Evolutionary conservation across 2,113 vertebrate genomes (phyloP).

Genomic region (Lipotes vexillifer): DNA sequence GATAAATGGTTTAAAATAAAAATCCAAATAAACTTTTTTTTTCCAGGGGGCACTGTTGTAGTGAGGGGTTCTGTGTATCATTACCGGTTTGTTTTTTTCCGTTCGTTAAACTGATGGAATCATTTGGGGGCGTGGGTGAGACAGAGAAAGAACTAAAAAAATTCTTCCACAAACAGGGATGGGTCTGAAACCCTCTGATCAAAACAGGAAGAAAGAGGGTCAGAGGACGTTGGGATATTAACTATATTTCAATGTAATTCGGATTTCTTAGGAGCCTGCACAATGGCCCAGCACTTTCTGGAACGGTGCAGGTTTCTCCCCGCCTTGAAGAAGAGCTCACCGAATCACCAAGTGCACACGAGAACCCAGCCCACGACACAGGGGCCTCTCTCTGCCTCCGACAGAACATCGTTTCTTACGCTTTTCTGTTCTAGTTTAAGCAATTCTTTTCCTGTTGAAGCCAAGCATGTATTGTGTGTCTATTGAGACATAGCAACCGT

Average conservation of each 20-base stretch:
- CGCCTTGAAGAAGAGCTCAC: no score
- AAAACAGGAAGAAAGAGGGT: neutral
- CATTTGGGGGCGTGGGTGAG: neutral
- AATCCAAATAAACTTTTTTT: neutral
- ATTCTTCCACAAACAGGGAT: neutral
- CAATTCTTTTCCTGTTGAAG: neutral
- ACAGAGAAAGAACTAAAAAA: neutral
- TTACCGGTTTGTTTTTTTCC: neutral
- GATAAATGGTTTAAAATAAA: neutral
- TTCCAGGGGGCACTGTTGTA: neutral
- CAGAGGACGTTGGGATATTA: neutral
- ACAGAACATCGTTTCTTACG: neutral
- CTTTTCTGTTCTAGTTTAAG: neutral
- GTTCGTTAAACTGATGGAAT: neutral
- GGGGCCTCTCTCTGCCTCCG: neutral
- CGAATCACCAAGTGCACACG: rapidly evolving
- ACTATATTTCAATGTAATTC: rapidly evolving
- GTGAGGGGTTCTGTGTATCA: neutral
- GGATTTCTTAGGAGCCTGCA: neutral
- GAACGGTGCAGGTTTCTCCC: neutral
- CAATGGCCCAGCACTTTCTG: rapidly evolving
- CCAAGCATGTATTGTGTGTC: neutral
- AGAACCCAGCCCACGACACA: rapidly evolving
- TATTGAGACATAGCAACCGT: rapidly evolving
- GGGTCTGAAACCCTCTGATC: neutral